Evolutionary conservation across 2,113 vertebrate species (phyloP).

Genomic region (Grallaria varia): DNA sequence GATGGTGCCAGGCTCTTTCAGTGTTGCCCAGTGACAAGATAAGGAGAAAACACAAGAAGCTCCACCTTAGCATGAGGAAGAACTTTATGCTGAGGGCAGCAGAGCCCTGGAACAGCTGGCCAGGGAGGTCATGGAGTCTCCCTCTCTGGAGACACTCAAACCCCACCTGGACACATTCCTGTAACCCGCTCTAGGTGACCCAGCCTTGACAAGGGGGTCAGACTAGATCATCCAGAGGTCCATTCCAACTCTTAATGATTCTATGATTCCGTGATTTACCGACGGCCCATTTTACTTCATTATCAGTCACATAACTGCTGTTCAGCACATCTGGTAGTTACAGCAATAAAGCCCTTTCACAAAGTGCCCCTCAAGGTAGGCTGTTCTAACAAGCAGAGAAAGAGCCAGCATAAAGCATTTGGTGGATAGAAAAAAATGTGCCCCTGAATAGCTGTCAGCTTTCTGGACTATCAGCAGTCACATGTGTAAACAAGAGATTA

Average conservation of each 20-base stretch:
- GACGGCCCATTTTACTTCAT: neutral
- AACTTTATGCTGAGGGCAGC: neutral
- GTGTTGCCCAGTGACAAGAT: neutral
- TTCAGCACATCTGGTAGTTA: neutral
- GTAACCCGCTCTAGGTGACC: neutral
- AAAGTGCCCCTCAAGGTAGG: neutral
- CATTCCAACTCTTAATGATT: neutral
- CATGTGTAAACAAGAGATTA: neutral
- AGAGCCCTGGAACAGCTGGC: neutral
- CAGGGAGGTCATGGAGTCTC: accelerated
- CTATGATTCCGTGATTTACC: neutral
- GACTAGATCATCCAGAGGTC: neutral
- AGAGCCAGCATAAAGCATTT: neutral
- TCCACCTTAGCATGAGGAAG: neutral
- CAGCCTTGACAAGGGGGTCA: neutral
- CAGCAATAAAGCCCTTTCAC: neutral
- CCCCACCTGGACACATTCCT: neutral
- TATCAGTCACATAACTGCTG: neutral
- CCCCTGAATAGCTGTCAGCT: neutral
- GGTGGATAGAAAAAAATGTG: neutral
- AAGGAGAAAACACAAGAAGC: neutral
- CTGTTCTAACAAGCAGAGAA: neutral
- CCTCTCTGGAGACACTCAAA: neutral
- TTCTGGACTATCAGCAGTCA: neutral
- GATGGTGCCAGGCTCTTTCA: neutral